phyloP scores from a whole-genome alignment of 1,140 invertebrate genomes.

The Drosophila teissieri region DNA sequence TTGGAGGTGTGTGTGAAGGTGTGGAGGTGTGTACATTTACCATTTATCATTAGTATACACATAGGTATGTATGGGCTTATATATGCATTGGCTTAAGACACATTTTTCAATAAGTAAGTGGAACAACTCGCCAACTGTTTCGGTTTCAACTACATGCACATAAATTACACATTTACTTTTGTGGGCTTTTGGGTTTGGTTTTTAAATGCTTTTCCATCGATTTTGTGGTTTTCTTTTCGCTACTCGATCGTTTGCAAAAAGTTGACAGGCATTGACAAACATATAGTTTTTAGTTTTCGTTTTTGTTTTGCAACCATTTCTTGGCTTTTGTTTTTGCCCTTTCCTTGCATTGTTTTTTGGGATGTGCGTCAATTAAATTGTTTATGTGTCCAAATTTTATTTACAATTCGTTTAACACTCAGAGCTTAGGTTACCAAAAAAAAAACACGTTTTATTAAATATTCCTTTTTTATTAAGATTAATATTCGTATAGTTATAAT shows the following conservation, averaged over 20 bases:
- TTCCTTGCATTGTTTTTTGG: neutral
- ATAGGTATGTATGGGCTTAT: slow-evolving; percentile 34
- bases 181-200: neutral
- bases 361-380: slow-evolving; percentile 67
- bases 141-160: slow-evolving; percentile 43
- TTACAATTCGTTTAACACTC: slow-evolving; percentile 74
- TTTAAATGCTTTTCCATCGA: slow-evolving; percentile 12
- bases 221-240: slow-evolving; percentile 11
- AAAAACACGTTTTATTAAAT: slow-evolving; percentile 53
- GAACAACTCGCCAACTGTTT: slow-evolving; percentile 58
- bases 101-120: slow-evolving; percentile 78
- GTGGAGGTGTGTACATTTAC: slow-evolving; percentile 25
- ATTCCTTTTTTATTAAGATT: slow-evolving; percentile 49
- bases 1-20: neutral
- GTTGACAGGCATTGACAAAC: slow-evolving; percentile 39
- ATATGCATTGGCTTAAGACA: slow-evolving; percentile 64
- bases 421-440: slow-evolving; percentile 66
- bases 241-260: slow-evolving; percentile 6
- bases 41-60: slow-evolving; percentile 31
- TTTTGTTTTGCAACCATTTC: neutral
- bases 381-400: slow-evolving; percentile 62
- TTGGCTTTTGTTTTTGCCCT: neutral
- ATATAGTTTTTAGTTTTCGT: slow-evolving; percentile 1
- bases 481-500: slow-evolving; percentile 54
- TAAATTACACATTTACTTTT: slow-evolving; percentile 32